Evolutionary conservation across 2,888 invertebrate species (phyloP).

Genomic region (Metopia argyrocephala): DNA sequence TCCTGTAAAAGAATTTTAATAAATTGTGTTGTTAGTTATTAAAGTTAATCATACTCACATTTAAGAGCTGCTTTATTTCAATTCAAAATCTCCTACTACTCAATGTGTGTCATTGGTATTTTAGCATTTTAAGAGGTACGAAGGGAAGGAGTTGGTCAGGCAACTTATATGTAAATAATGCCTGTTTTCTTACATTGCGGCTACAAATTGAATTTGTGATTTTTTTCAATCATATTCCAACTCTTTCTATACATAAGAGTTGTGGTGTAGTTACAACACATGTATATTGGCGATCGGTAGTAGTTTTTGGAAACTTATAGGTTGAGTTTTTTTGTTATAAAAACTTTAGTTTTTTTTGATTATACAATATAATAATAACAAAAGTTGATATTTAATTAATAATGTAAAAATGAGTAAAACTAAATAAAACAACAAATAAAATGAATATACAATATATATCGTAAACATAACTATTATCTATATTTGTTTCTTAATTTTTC

Average conservation of each 20-base stretch:
- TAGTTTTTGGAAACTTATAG: constrained; percentile 61
- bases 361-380: constrained; percentile 75
- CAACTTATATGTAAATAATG: constrained; percentile 51
- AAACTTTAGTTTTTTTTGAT: constrained; percentile 65
- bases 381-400: constrained; percentile 77
- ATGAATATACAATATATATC: constrained; percentile 40
- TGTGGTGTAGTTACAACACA: constrained; percentile 57
- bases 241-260: constrained; percentile 58
- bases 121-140: constrained; percentile 62
- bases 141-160: constrained; percentile 54
- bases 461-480: constrained; percentile 16
- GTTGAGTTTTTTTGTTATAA: constrained; percentile 65
- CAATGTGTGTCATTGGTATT: constrained; percentile 67
- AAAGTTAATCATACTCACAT: constrained; percentile 72
- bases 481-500: neutral
- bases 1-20: constrained; percentile 66
- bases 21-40: constrained; percentile 58
- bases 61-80: constrained; percentile 69
- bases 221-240: constrained; percentile 65
- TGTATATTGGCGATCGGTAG: constrained; percentile 65
- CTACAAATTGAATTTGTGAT: constrained; percentile 61
- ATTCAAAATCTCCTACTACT: constrained; percentile 68
- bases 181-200: constrained; percentile 56
- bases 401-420: constrained; percentile 67
- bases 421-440: constrained; percentile 64